These are phyloP conservation scores for Silurus lanzhouensis DNA, from an alignment of 2,797 vertebrate genomes.

Conservation along the genomic window DNA sequence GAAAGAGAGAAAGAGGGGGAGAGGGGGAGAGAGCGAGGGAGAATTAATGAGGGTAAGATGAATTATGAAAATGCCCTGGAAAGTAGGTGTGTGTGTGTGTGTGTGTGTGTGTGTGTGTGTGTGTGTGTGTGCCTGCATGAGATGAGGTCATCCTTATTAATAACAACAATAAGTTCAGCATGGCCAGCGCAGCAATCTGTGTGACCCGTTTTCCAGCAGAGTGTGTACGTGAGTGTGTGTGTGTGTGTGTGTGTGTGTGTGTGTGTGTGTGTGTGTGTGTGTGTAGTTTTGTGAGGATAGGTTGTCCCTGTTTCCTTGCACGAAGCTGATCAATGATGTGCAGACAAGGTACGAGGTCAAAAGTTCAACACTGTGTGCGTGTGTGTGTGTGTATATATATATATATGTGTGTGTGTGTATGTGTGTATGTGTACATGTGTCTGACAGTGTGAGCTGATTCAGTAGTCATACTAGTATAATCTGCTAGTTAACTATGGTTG, in stretches of 20 bases:
- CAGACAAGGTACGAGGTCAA: constrained; percentile 23
- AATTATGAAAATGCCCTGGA: constrained; percentile 22
- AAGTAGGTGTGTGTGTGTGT: background rate
- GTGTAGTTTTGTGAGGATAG: constrained; percentile 44
- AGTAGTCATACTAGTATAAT: no score
- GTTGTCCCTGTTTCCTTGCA: constrained; percentile 38
- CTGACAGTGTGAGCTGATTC: no score
- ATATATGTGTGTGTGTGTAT: background rate
- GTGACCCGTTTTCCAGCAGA: constrained; percentile 37
- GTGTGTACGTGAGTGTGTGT: constrained; percentile 33
- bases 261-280: constrained; percentile 37
- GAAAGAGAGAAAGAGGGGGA: no score
- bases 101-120: constrained; percentile 28
- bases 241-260: constrained; percentile 42
- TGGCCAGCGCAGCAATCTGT: constrained; percentile 37
- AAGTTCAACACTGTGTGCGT: background rate
- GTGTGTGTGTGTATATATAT: background rate
- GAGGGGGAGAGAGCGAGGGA: background rate
- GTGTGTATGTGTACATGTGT: background rate
- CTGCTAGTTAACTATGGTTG: no score
- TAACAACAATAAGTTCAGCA: constrained; percentile 74
- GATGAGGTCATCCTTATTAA: constrained; percentile 82
- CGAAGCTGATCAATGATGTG: constrained; percentile 40
- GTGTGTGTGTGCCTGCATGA: constrained; percentile 29
- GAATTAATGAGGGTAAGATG: constrained; percentile 11